A percentile compares a stretch with the other conserved stretches of the same genome.
These are phyloP conservation scores for Gerris buenoi DNA, from an alignment of 1,140 invertebrate species.

Conservation along the genomic window DNA sequence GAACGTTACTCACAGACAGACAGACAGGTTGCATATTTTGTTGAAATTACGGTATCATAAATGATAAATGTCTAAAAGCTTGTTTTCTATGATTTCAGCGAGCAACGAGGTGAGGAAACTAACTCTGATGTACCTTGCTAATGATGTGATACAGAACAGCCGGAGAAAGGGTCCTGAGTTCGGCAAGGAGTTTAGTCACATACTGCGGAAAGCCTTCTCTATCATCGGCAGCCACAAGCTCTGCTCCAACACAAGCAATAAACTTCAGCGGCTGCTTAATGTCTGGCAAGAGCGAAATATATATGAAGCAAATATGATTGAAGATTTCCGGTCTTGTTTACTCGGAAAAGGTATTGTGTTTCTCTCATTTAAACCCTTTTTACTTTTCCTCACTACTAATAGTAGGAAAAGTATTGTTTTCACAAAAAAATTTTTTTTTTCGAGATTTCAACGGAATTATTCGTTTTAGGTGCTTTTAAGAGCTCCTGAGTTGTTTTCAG, in stretches of 20 bases:
- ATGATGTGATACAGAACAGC: slow-evolving; percentile 97
- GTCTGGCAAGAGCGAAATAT: slow-evolving; percentile 89
- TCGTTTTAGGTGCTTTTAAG: too few species aligned
- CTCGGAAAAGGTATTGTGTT: not conserved
- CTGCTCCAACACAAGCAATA: slow-evolving; percentile 59
- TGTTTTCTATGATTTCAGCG: slow-evolving; percentile 41
- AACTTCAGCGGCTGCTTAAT: slow-evolving; percentile 61
- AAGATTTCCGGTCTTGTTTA: slow-evolving; percentile 41
- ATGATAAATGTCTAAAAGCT: too few species aligned
- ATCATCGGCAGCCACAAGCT: slow-evolving; percentile 53
- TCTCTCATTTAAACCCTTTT: too few species aligned
- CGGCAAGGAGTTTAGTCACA: slow-evolving; percentile 64
- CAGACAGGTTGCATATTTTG: too few species aligned
- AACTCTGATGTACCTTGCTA: slow-evolving; percentile 91
- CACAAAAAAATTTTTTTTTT: too few species aligned
- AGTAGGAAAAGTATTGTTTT: too few species aligned
- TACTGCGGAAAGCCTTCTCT: slow-evolving; percentile 63
- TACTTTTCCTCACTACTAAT: too few species aligned
- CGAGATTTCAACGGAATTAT: too few species aligned
- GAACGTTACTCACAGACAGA: too few species aligned
- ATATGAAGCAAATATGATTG: slow-evolving; percentile 61
- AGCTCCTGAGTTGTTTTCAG: too few species aligned
- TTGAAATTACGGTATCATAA: too few species aligned
- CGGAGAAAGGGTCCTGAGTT: slow-evolving; percentile 96
- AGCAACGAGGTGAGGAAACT: slow-evolving; percentile 73